Evolutionary conservation across 2,888 invertebrate genomes (phyloP).

Genomic region (Esperia sulphurella): DNA sequence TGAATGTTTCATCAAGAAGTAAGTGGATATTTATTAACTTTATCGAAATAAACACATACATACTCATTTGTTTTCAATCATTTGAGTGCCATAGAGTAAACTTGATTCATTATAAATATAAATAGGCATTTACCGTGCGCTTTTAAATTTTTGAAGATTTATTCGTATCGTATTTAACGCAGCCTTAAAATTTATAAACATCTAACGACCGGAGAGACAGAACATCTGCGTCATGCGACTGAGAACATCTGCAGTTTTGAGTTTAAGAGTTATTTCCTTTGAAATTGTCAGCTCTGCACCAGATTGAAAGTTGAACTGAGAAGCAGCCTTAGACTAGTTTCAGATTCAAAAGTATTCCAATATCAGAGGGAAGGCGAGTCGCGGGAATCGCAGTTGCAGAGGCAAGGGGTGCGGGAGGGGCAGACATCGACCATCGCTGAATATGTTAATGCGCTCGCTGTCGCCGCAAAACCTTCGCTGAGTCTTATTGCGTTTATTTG

Average conservation of each 20-base stretch:
- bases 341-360: conserved; percentile 74
- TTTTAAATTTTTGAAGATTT: no score
- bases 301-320: conserved; percentile 50
- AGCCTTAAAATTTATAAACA: no score
- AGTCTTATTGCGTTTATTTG: conserved; percentile 35
- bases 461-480: conserved; percentile 53
- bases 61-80: no score
- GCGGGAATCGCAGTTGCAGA: conserved; percentile 31
- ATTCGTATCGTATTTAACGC: no score
- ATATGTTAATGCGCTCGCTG: conserved; percentile 62
- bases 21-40: conserved; percentile 56
- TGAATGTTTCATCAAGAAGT: conserved; percentile 59
- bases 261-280: conserved; percentile 22
- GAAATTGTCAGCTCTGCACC: conserved; percentile 57
- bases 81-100: no score
- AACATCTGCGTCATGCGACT: background rate
- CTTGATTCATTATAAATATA: no score
- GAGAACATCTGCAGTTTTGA: conserved; percentile 4
- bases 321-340: conserved; percentile 51
- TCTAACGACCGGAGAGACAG: no score
- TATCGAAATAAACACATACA: conserved; percentile 20
- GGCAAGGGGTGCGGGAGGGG: conserved; percentile 15
- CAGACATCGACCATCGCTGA: conserved; percentile 46
- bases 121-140: no score
- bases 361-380: conserved; percentile 49